phyloP scores from a whole-genome alignment of 2,797 vertebrate genomes.

The Sylvilagus floridanus region DNA sequence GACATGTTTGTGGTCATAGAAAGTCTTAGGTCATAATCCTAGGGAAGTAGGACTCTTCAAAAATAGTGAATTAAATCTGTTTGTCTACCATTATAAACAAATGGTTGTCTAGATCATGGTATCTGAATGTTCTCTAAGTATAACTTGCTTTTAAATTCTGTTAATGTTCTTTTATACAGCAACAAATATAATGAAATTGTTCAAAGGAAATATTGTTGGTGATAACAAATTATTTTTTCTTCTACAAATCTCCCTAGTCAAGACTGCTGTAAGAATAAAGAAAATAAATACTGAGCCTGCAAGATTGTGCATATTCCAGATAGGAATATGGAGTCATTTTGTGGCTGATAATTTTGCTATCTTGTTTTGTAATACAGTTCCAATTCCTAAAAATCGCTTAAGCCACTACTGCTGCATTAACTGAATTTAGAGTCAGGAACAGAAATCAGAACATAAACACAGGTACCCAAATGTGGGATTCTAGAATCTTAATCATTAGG shows the following conservation, averaged over 20 bases:
- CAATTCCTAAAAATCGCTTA: neutral
- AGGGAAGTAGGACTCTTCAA: constrained; percentile 5
- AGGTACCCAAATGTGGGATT: no score
- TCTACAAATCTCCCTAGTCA: neutral
- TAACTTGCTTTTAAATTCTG: constrained; percentile 58
- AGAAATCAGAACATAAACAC: no score
- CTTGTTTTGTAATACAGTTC: constrained; percentile 38
- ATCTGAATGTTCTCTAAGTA: constrained; percentile 34
- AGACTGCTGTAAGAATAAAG: neutral
- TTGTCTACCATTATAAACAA: constrained; percentile 59
- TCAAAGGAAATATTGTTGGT: constrained; percentile 46
- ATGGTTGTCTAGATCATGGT: constrained; percentile 19
- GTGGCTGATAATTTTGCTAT: neutral
- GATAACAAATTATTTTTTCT: constrained; percentile 39
- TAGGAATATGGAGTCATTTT: neutral
- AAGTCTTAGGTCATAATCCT: constrained; percentile 23
- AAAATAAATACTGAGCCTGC: constrained; percentile 11
- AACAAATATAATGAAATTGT: constrained; percentile 36
- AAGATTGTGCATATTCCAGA: neutral
- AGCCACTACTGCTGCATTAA: no score
- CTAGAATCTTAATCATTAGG: no score
- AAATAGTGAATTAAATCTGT: constrained; percentile 63
- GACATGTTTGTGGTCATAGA: constrained; percentile 31
- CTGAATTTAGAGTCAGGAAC: no score
- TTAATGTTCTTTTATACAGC: neutral